Conservation (phyloP, 2,113 vertebrate species). For the Notarius quadriscutis region DNA sequence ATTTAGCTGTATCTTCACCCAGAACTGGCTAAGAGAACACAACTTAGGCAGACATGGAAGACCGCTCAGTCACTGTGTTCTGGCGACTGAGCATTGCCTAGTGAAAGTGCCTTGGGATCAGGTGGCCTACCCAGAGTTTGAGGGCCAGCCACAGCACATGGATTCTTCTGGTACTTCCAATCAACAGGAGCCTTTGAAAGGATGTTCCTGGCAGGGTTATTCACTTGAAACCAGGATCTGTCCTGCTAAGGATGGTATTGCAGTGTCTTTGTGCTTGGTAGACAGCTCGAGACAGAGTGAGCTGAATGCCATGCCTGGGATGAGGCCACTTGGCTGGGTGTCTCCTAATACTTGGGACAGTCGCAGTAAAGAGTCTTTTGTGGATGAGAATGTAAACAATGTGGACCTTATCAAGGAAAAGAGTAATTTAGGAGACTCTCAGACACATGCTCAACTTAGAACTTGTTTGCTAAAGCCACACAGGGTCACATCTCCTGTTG, state of each 20-base stretch:
- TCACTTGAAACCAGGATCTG: conserved; percentile 50
- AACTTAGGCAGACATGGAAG: conserved; percentile 67
- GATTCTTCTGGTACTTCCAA: conserved; percentile 50
- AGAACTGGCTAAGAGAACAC: conserved; percentile 78
- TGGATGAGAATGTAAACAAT: conserved; percentile 83
- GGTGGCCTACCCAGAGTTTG: conserved; percentile 80
- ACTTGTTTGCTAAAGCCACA: conserved; percentile 23
- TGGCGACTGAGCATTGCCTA: conserved; percentile 77
- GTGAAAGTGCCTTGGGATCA: conserved; percentile 78
- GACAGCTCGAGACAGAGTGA: conserved; percentile 69
- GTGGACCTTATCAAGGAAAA: conserved; percentile 70
- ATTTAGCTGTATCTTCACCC: conserved; percentile 79
- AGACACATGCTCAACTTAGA: conserved; percentile 8
- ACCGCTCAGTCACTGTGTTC: conserved; percentile 77
- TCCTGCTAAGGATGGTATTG: conserved; percentile 69
- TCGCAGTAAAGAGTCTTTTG: conserved; percentile 54
- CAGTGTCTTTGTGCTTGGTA: conserved; percentile 60
- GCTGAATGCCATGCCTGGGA: conserved; percentile 62
- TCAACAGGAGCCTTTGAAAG: conserved; percentile 43
- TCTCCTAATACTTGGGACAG: conserved; percentile 71
- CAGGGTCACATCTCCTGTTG: neutral
- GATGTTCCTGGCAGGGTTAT: conserved; percentile 7
- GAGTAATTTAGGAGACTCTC: neutral
- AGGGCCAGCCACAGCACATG: conserved; percentile 62
- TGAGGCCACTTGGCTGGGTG: conserved; percentile 60